Conservation (phyloP, 2,797 vertebrate genomes). For the Microctenopoma lineatum region DNA sequence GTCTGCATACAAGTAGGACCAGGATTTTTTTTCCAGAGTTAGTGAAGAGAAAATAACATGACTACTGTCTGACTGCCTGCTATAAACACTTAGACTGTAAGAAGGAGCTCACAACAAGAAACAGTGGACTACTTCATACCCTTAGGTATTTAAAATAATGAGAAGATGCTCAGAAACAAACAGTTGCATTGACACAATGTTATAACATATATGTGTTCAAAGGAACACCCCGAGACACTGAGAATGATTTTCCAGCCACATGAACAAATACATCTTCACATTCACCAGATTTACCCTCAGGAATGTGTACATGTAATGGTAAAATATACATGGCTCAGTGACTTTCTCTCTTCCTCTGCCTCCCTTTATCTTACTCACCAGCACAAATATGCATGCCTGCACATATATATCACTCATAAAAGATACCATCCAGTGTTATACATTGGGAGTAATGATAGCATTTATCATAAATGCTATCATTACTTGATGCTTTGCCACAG, state of each 20-base stretch:
- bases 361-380: conserved; percentile 20
- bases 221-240: conserved; percentile 12
- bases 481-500: conserved; percentile 71
- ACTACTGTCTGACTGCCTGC: background rate
- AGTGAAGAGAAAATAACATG: background rate
- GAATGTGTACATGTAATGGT: conserved; percentile 40
- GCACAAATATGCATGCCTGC: conserved; percentile 39
- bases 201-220: conserved; percentile 15
- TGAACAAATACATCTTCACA: conserved; percentile 42
- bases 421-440: conserved; percentile 44
- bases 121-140: background rate
- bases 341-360: conserved; percentile 21
- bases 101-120: background rate
- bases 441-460: conserved; percentile 77
- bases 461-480: conserved; percentile 66
- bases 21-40: background rate
- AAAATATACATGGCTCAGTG: conserved; percentile 49
- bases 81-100: background rate
- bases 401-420: conserved; percentile 56
- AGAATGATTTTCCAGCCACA: conserved; percentile 21
- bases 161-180: conserved; percentile 5
- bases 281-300: conserved; percentile 15
- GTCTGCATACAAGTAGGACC: conserved; percentile 31
- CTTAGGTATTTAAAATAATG: conserved; percentile 25
- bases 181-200: conserved; percentile 5